These are phyloP conservation scores for Latrodectus hesperus DNA, from an alignment of 2,888 invertebrate species.

Conservation along the genomic window DNA sequence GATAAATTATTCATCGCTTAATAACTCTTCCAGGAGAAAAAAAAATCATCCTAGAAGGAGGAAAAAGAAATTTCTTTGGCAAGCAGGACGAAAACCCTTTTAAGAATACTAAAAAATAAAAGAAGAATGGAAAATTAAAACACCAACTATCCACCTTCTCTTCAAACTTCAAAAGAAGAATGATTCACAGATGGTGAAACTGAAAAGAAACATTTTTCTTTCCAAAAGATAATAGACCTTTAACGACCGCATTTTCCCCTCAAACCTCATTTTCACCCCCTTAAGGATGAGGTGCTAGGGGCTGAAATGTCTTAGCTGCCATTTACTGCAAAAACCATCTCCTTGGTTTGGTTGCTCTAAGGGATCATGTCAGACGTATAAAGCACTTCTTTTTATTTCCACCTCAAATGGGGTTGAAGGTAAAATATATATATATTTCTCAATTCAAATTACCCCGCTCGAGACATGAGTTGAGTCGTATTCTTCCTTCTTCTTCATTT, in stretches of 20 bases:
- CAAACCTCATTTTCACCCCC: not conserved
- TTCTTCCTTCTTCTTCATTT: conserved; percentile 26
- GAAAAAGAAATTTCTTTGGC: not conserved
- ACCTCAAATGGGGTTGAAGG: not conserved
- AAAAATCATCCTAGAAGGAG: not conserved
- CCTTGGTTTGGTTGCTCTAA: not conserved
- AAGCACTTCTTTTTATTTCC: too few relatives aligned
- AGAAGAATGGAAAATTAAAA: conserved; percentile 18
- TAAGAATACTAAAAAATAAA: not conserved
- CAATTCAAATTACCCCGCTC: conserved; percentile 8
- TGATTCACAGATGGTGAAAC: not conserved
- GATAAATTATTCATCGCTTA: conserved; percentile 30
- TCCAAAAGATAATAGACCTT: conserved; percentile 31
- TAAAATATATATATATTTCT: not conserved
- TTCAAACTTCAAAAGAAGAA: not conserved
- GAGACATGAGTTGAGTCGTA: conserved; percentile 48
- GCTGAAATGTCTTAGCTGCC: not conserved
- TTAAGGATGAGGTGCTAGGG: not conserved
- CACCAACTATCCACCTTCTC: conserved; percentile 5
- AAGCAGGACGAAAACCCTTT: not conserved
- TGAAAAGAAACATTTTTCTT: conserved; percentile 26
- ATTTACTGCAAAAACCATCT: not conserved
- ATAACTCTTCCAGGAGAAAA: not conserved
- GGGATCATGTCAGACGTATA: not conserved
- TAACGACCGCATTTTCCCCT: conserved; percentile 29